Evolutionary conservation across 1,140 invertebrate species (phyloP), one percentile per base, ranked within the genome.

Genomic region (Drosophila sechellia): DNA sequence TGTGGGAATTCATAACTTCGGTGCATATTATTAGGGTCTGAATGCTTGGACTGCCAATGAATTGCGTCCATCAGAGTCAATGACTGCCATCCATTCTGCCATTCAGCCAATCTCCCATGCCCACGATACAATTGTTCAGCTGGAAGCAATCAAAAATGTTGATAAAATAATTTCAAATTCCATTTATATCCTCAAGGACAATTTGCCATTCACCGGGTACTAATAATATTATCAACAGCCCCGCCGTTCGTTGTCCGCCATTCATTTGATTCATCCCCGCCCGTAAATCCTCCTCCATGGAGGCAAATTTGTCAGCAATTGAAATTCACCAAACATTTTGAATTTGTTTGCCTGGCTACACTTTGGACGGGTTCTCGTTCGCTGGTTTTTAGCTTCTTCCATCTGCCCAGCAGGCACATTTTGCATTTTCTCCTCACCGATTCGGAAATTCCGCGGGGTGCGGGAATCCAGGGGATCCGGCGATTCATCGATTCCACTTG

Each of bases 141-240:
- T 87, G 84, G 68, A 87, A 87, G 83, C 84, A 87, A 87, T 89
- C 84, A 89, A 84, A 89, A 89, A 89, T 89, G 79, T 84, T 89
- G 84, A 89, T 89, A 89, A 89, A 89, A 89, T 89, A 84, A 89
- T 89, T 89, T 89, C 74, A 89, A 89, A 87, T 89, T 87, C 80
- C 84, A 89, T 87, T 89, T 89, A 84, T 83, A 84, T 89, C 77
- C 84, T 89, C 81, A 89, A 89, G 84, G 84, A 89, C 84, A 89
- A 89, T 89, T 89, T 89, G 84, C 77, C 83, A 89, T 87, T 87
- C 83, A 89, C 84, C 84, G 76, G 50, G 61, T 83, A 72, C 83
- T 86, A 86, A 86, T 86, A 86, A 86, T 83, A 86, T 87, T 86
- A 87, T 86, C 83, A 86, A 76, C 83, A 72, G 57, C 46, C 8